A percentile compares a stretch with the other conserved stretches of the same genome.
Conservation (phyloP, 2,797 vertebrate species). For the Tinamus major region DNA sequence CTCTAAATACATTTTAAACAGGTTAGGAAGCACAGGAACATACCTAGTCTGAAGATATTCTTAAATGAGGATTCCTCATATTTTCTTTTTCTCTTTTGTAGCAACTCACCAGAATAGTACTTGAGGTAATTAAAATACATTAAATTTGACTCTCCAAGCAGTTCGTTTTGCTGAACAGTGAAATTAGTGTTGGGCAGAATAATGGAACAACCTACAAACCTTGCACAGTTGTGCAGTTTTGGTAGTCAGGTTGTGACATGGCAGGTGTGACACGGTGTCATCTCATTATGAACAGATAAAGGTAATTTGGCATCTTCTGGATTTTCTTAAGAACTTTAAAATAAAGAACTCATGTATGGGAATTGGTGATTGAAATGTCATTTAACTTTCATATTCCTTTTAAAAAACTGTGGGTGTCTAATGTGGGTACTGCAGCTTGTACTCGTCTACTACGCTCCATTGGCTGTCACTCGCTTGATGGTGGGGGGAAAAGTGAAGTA, state of each 20-base stretch:
- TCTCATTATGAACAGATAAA: neutral
- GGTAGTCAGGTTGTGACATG: neutral
- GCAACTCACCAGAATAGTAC: neutral
- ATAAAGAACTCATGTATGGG: neutral
- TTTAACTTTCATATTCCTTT: neutral
- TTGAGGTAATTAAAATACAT: constrained; percentile 24
- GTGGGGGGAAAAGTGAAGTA: neutral
- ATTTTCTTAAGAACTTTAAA: neutral
- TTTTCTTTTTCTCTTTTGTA: neutral
- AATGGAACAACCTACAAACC: neutral
- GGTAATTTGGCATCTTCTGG: neutral
- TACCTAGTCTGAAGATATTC: neutral
- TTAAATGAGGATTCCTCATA: neutral
- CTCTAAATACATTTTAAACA: constrained; percentile 26
- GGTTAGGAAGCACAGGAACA: neutral
- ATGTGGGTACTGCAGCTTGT: neutral
- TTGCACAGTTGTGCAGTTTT: neutral
- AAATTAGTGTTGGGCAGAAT: neutral
- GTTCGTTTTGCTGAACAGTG: neutral
- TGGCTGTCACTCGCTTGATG: neutral
- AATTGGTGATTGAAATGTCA: neutral
- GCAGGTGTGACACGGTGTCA: neutral
- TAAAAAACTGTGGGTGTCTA: neutral
- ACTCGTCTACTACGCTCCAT: neutral
- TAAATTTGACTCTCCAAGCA: neutral